Percentiles rank a stretch among this genome's conserved stretches.
Evolutionary conservation across 1,140 invertebrate genomes (phyloP).

Genomic region (Brachionus plicatilis): DNA sequence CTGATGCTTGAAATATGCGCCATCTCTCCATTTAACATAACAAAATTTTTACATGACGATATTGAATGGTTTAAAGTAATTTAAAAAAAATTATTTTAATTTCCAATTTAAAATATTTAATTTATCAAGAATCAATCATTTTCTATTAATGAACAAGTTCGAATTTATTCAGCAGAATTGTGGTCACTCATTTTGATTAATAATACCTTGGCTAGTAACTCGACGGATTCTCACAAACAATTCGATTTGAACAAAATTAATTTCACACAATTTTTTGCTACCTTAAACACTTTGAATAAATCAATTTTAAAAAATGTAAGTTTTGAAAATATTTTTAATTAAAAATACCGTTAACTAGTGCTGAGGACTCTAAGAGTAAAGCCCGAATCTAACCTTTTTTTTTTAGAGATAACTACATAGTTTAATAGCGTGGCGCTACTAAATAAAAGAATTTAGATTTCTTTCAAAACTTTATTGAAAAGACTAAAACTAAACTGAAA

Average conservation of each 20-base stretch:
- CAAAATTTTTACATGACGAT: conserved; percentile 59
- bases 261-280: conserved; percentile 3
- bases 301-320: conserved; percentile 27
- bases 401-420: too few species aligned
- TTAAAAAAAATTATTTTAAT: background rate
- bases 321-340: background rate
- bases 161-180: conserved; percentile 65
- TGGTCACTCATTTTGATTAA: conserved; percentile 45
- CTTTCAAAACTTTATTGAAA: too few species aligned
- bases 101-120: background rate
- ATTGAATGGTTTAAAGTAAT: conserved; percentile 61
- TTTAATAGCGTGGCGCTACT: too few species aligned
- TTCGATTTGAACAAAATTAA: conserved; percentile 49
- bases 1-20: conserved; percentile 70
- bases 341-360: background rate
- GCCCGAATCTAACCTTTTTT: too few species aligned
- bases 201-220: background rate
- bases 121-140: background rate
- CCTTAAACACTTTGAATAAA: background rate
- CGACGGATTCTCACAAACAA: conserved; percentile 45
- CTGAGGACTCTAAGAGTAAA: too few species aligned
- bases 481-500: too few species aligned
- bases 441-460: too few species aligned
- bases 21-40: conserved; percentile 62
- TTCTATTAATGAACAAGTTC: conserved; percentile 64